Percentiles rank a stretch among this genome's conserved stretches.
phyloP scores from a whole-genome alignment of 2,797 vertebrate genomes.

The Muraenolepis orangiensis region DNA sequence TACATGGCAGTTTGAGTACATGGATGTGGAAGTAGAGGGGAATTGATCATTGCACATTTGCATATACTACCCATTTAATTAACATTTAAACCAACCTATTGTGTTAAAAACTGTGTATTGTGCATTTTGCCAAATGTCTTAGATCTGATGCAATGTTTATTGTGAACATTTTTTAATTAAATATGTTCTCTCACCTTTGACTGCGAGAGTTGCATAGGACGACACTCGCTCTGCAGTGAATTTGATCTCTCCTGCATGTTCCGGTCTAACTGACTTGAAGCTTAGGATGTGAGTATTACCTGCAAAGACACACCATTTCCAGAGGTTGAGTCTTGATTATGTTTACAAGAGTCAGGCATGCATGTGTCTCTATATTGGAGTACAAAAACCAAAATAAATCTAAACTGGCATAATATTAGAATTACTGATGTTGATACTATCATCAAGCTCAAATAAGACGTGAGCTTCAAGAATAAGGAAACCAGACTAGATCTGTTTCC shows the following conservation, averaged over 20 bases:
- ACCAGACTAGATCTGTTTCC: background rate
- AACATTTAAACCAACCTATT: background rate
- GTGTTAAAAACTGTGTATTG: background rate
- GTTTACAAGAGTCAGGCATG: background rate
- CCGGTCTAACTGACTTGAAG: conserved; percentile 78
- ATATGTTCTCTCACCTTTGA: conserved; percentile 78
- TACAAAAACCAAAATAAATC: too few species aligned
- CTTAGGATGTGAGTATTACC: conserved; percentile 79
- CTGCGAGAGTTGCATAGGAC: conserved; percentile 81
- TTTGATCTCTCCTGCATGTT: conserved; percentile 87
- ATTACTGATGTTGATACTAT: background rate
- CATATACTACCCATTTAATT: too few species aligned
- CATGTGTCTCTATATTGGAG: background rate
- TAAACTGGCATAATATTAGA: background rate
- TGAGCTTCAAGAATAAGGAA: background rate
- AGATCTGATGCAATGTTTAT: too few species aligned
- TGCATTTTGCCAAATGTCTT: background rate
- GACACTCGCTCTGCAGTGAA: conserved; percentile 88
- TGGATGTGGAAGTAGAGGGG: too few species aligned
- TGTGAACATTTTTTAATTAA: too few species aligned
- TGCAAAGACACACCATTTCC: conserved; percentile 52
- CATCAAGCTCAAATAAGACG: background rate
- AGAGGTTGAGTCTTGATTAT: background rate
- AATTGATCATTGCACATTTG: too few species aligned
- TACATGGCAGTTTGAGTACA: too few species aligned